These are phyloP conservation scores for Glossophaga mutica DNA, from an alignment of 2,797 vertebrate genomes.

Conservation along the genomic window DNA sequence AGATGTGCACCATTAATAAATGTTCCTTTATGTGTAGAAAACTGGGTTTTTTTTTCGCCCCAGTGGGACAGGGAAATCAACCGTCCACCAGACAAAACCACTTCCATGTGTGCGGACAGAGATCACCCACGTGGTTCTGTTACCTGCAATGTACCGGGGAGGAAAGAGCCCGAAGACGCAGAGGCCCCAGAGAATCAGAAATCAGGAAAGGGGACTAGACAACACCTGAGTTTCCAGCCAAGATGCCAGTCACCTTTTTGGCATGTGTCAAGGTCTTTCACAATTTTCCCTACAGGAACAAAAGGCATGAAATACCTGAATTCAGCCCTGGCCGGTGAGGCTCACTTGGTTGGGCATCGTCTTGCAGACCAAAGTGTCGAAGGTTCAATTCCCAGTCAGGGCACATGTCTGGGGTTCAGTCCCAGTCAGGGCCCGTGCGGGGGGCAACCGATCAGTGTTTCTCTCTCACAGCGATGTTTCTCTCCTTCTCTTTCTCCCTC, in stretches of 20 bases:
- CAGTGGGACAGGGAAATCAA: background rate
- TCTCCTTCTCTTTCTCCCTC: too few relatives aligned
- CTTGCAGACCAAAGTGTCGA: too few relatives aligned
- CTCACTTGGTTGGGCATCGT: too few relatives aligned
- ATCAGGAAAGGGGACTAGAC: background rate
- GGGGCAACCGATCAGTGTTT: too few relatives aligned
- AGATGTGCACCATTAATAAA: too few relatives aligned
- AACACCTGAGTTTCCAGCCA: background rate
- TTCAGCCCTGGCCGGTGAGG: background rate
- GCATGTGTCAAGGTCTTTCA: background rate
- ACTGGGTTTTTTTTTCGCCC: too few relatives aligned
- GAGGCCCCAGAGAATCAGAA: background rate
- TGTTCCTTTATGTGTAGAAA: background rate
- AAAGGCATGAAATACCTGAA: background rate
- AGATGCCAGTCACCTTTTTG: background rate
- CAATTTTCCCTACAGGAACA: background rate
- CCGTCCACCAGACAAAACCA: background rate
- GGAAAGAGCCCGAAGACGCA: background rate
- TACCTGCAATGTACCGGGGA: background rate
- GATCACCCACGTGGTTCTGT: too few relatives aligned
- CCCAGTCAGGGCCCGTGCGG: too few relatives aligned
- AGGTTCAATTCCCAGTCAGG: too few relatives aligned
- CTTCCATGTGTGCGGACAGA: accelerated
- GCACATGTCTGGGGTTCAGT: too few relatives aligned
- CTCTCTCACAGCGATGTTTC: too few relatives aligned